Percentiles rank a stretch among this genome's conserved stretches.
Conservation (phyloP, 2,888 invertebrate genomes). For the Gymnoscelis rufifasciata region DNA sequence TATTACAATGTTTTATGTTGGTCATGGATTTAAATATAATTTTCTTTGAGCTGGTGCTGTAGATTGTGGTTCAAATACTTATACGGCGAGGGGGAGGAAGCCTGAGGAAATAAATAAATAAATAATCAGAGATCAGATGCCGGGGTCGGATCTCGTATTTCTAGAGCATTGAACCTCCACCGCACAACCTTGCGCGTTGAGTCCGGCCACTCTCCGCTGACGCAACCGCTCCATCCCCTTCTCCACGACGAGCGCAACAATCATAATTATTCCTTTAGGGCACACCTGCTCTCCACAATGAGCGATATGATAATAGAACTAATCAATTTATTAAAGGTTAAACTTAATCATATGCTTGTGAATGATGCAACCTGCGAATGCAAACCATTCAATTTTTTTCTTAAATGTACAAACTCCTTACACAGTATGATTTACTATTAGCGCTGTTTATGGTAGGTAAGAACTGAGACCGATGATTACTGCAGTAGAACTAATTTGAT, state of each 20-base stretch:
- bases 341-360: conserved; percentile 56
- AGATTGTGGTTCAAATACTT: too few relatives aligned
- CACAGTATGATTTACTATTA: background rate
- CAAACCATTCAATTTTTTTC: conserved; percentile 11
- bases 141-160: conserved; percentile 75
- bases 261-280: conserved; percentile 75
- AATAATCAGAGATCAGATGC: conserved; percentile 49
- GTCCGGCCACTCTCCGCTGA: conserved; percentile 74
- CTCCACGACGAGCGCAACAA: conserved; percentile 59
- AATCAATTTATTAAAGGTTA: conserved; percentile 70
- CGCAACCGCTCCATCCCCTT: conserved; percentile 74
- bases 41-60: conserved; percentile 14
- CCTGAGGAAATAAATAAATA: too few relatives aligned
- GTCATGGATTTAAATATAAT: background rate
- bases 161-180: conserved; percentile 79
- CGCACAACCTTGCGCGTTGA: conserved; percentile 73
- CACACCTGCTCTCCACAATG: conserved; percentile 68
- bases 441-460: background rate
- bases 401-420: too few relatives aligned
- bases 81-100: too few relatives aligned
- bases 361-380: conserved; percentile 45
- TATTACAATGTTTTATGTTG: conserved; percentile 12
- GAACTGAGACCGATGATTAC: conserved; percentile 15
- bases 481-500: conserved; percentile 34
- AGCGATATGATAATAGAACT: conserved; percentile 52